Base-by-base conservation (phyloP, 2,797 vertebrate genomes). In the Atherinosoma microstoma region DNA sequence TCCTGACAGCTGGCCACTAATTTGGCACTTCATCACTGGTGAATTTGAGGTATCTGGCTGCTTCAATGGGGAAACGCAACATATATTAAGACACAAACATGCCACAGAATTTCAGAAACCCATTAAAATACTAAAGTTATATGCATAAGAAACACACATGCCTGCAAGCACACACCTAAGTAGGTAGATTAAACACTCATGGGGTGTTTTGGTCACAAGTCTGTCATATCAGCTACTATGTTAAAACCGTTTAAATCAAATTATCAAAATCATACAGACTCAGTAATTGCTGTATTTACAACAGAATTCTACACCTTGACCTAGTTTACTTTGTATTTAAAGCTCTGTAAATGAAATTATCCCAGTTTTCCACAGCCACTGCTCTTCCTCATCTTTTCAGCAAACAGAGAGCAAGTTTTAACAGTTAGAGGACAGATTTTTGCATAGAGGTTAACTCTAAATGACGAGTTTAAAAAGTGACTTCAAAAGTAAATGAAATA, bases 1-100 rank as follows among this genome's bases (percentile, higher is more conserved):
- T 4, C 77, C 38, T 89, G 90, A 90, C 87, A 91, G 86, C 87
- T 86, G 82, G 71, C 49, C 8, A 5, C 84, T 91, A 84, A 88
- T 90, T 85, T 59, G 53, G 61, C 75, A 73, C 87, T 90, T 89
- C 70, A 89, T 90, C 92, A 92, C 27, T 5, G 62, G 68, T 47
- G 82, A 77, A 82, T 84, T 36, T 81, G 67, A 83, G 70, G 34
- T 64, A 60, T 84, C 75, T 61, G 40, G 63, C 63, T 32, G 4
- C 51, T 78, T 56, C 68, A 42, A 32, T 58, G 75, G 78, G 70
- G 76, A 79, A 80, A 83, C 47, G 79, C 54, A 69, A 75, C 60
- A 62, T 73, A 77, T 29, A 80, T 84, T 70, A 83, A 54, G 59
- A 70, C 80, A 38, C 59, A 78, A 85, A 76, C 29, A 68, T 20